Evolutionary conservation across 1,140 invertebrate species (phyloP), one percentile per base, ranked within the genome.

Genomic region (Caligus rogercresseyi): DNA sequence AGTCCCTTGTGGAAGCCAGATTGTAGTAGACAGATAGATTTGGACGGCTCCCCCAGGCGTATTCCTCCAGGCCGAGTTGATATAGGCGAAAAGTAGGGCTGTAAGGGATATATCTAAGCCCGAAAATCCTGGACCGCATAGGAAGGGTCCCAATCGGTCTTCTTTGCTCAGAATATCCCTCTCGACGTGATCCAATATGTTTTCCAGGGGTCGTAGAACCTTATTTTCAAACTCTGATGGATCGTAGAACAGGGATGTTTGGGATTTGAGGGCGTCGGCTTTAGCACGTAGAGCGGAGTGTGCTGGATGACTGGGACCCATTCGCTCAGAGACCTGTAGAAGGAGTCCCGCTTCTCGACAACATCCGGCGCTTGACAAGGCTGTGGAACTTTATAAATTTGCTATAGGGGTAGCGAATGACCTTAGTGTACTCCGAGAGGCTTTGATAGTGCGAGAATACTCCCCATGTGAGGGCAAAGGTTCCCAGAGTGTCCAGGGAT

Each of bases 1-100:
- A 25, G n/a, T n/a, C n/a, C n/a, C 57, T 60, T 2, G 16, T 25
- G 14, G 43, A n/a, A 31, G 24, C 24, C 1, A 26, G 7, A 16
- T 21, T n/a, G 7, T 25, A 18, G 26, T 60, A 60, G 14, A 60
- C n/a, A 14, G 24, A n/a, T 25, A 60, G 16, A 60, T 25, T 53
- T 2, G 57, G 18, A 18, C 23, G 15, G 20, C 18, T 31, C 26
- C 26, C 26, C 57, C 57, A 60, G 43, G 18, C 16, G 2, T 31
- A 18, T 60, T 60, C 24, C 16, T 60, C 57, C 57, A 60, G 26
- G 18, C 57, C 57, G 20, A 60, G 16, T 43, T 60, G 57, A 43
- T 60, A 25, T 4, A 60, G 57, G 3, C 57, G 2, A 21, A 60
- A 13, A 60, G 26, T 26, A 43, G 21, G 16, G 26, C 24, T 18